Base-by-base conservation (phyloP, 2,797 vertebrate genomes). In the Lutjanus campechanus region DNA sequence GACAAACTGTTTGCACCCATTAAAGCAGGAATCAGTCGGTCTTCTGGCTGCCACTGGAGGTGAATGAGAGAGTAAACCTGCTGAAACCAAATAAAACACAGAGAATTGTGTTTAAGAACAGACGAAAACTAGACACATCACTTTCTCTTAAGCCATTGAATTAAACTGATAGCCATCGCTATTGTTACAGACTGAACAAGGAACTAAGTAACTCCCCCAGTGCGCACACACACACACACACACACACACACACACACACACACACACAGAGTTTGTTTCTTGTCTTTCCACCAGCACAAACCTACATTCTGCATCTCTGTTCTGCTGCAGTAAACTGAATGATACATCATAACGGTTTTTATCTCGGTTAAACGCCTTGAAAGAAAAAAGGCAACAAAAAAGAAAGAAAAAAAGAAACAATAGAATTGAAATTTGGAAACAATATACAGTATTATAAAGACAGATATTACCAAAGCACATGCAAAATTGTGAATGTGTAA, bases 81-180 rank as follows among this genome's bases (percentile, higher is more conserved):
- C 19, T 25, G 20, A 65, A 73, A 69, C 63, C 47, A 71, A 71
- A 78, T 75, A 43, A 71, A 78, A 71, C 46, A 54, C 29, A 36
- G 29, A 36, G 29, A 36, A 36, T 36, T 36, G 29, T 36, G 29
- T 76, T 79, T 65, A 76, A 66, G 56, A 62, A 63, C 53, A 4
- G 36, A 79, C 25, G 0, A 46, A 55, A 73, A 80, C 8, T 3
- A 41, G 50, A 81, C 51, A 19, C 22, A 81, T 76, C 77, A 16
- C 83, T 63, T 71, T 65, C 68, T 93, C 82, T 84, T 51, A 75
- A 85, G 70, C 50, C 73, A 76, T 36, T 85, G 72, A 89, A 86
- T 89, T 89, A 84, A 87, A 83, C 74, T 79, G 90, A 91, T 89
- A 89, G 63, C 67, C 71, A 91, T 88, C 86, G 17, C 22, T 5